Evolutionary conservation across 2,888 invertebrate species (phyloP), one percentile per base, ranked within the genome.

Genomic region (Bhutanitis thaidina): DNA sequence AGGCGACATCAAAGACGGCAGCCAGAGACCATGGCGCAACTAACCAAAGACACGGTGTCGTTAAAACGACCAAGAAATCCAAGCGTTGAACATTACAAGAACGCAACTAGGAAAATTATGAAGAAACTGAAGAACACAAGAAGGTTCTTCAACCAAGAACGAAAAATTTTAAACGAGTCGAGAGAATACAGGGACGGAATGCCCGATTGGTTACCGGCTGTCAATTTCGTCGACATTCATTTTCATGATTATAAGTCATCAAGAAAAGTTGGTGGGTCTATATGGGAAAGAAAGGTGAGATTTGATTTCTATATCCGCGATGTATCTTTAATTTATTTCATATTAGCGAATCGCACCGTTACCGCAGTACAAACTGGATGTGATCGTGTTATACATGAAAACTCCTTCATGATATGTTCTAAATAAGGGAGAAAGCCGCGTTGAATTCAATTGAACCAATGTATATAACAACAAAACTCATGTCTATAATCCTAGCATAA

Each of bases 191-290:
- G 80, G 47, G 77, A 80, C 40, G 84, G 86, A 7, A 86, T 80
- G 77, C 81, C 86, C 1, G 64, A 55, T 43, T 88, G 88, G 88
- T 58, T 89, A 53, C 89, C 89, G 8, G 72, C 80, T 14, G 82
- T 83, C 47, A 89, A 83, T 64, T 89, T 88, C 55, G 80, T 86
- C 44, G 78, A 79, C 38, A 82, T 89, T 40, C 83, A 85, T 61
- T 79, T 76, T 60, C 78, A 74, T 61, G 75, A 75, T 57, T 80
- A 77, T 62, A 77, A 67, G 53, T 73, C 66, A 35, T 54, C 60
- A 30, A 49, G 61, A 20, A 71, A 68, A 60, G 65, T 62, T 36
- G 74, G 74, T 16, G 68, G 67, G 35, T 66, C 77, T 34, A 67
- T 77, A 53, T 73, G 78, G 41, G 80, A 84, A 73, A 70, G 67